Evolutionary conservation across 2,888 invertebrate genomes (phyloP).

Genomic region (Onchidella celtica): DNA sequence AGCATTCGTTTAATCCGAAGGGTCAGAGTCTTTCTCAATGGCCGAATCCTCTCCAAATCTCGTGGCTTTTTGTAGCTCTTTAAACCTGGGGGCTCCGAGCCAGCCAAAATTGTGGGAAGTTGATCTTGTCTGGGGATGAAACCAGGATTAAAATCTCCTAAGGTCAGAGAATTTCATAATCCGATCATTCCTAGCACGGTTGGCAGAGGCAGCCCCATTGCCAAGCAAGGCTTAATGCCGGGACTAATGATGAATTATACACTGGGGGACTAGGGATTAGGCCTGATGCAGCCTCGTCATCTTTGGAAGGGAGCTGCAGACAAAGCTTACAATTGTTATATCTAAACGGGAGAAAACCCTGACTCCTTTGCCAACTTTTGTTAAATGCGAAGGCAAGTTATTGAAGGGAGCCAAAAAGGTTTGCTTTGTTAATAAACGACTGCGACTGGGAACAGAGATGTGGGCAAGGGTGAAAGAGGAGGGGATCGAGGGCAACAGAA

Average conservation of each 20-base stretch:
- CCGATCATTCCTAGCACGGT: background rate
- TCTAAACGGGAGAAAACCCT: too few relatives aligned
- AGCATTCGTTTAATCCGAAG: too few relatives aligned
- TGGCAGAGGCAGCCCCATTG: background rate
- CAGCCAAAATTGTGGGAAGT: background rate
- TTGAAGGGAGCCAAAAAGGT: too few relatives aligned
- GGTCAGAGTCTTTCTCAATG: too few relatives aligned
- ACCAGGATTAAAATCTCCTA: background rate
- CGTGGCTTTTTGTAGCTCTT: background rate
- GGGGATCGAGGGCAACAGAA: too few relatives aligned
- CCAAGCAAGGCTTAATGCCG: conserved; percentile 2
- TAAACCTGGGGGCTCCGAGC: background rate
- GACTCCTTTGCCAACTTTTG: too few relatives aligned
- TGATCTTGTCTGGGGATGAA: background rate
- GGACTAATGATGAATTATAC: conserved; percentile 35
- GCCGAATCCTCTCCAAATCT: background rate
- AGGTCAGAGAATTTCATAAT: conserved; percentile 18
- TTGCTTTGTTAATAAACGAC: too few relatives aligned
- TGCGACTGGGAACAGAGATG: too few relatives aligned
- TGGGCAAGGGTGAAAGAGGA: too few relatives aligned
- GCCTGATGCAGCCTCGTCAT: background rate
- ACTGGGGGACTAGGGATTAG: background rate
- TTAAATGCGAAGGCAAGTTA: too few relatives aligned
- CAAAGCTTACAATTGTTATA: too few relatives aligned
- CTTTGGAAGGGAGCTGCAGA: too few relatives aligned